Conservation (phyloP, 2,113 vertebrate genomes). For the Zosterops borbonicus region DNA sequence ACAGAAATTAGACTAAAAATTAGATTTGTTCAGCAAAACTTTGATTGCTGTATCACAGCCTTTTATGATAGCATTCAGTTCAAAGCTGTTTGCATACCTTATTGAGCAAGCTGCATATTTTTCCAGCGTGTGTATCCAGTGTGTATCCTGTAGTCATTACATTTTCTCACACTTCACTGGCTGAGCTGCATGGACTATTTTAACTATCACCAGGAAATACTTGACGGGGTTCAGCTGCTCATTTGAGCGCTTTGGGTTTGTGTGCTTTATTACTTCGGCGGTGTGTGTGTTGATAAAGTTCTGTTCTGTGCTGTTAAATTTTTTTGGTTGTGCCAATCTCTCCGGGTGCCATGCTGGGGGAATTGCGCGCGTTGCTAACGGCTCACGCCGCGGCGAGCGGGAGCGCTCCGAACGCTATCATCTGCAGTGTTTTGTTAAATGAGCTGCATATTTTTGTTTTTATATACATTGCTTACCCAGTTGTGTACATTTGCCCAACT, state of each 20-base stretch:
- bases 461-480: slow-evolving; percentile 66
- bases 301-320: slow-evolving; percentile 17
- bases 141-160: slow-evolving; percentile 34
- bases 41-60: slow-evolving; percentile 23
- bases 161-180: slow-evolving; percentile 28
- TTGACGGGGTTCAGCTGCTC: slow-evolving; percentile 30
- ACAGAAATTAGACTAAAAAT: not conserved
- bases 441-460: slow-evolving; percentile 68
- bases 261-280: slow-evolving; percentile 32
- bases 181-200: slow-evolving; percentile 30
- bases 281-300: slow-evolving; percentile 47
- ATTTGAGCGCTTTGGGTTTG: not conserved
- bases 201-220: slow-evolving; percentile 28
- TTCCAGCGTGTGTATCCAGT: not conserved
- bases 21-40: not conserved
- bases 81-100: slow-evolving; percentile 49
- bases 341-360: not conserved
- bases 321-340: slow-evolving; percentile 33
- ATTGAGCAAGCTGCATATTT: slow-evolving; percentile 47
- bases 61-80: not conserved
- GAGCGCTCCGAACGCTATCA: not conserved
- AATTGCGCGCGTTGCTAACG: not conserved
- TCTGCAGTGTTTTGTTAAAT: slow-evolving; percentile 58
- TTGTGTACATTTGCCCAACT: slow-evolving; percentile 65
- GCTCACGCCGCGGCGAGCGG: not conserved